Percentiles rank a stretch among this genome's conserved stretches.
These are phyloP conservation scores for Troides helena DNA, from an alignment of 2,888 invertebrate species.

Conservation along the genomic window DNA sequence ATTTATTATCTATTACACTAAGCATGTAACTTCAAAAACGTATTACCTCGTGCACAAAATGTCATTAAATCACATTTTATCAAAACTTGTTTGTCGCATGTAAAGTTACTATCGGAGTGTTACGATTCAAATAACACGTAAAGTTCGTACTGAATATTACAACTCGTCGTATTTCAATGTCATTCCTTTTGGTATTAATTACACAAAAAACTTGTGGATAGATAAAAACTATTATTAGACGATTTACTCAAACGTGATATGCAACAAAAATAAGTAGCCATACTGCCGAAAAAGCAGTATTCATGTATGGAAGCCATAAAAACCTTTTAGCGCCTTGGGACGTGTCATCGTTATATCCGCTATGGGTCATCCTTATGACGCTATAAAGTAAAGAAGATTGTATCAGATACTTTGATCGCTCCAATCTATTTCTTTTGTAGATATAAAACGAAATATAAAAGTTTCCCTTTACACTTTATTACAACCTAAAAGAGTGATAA, in stretches of 20 bases:
- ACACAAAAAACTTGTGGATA: not conserved
- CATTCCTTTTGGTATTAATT: not conserved
- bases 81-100: too few species aligned
- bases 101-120: too few species aligned
- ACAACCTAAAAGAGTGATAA: slow-evolving; percentile 23
- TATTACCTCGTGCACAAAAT: too few species aligned
- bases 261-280: slow-evolving; percentile 2
- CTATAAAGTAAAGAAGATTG: slow-evolving; percentile 31
- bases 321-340: slow-evolving; percentile 28
- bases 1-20: too few species aligned
- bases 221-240: not conserved
- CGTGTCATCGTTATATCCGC: slow-evolving; percentile 31
- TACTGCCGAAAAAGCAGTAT: slow-evolving; percentile 19
- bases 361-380: slow-evolving; percentile 30
- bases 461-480: slow-evolving; percentile 26
- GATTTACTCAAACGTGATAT: not conserved
- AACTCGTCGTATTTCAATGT: not conserved
- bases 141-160: not conserved
- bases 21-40: too few species aligned
- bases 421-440: slow-evolving; percentile 26
- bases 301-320: slow-evolving; percentile 25
- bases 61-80: too few species aligned
- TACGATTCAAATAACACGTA: not conserved
- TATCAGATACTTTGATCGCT: slow-evolving; percentile 30
- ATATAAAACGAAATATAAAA: slow-evolving; percentile 27